Conservation (phyloP, 1,140 invertebrate species). For the Heterodera carotae region DNA sequence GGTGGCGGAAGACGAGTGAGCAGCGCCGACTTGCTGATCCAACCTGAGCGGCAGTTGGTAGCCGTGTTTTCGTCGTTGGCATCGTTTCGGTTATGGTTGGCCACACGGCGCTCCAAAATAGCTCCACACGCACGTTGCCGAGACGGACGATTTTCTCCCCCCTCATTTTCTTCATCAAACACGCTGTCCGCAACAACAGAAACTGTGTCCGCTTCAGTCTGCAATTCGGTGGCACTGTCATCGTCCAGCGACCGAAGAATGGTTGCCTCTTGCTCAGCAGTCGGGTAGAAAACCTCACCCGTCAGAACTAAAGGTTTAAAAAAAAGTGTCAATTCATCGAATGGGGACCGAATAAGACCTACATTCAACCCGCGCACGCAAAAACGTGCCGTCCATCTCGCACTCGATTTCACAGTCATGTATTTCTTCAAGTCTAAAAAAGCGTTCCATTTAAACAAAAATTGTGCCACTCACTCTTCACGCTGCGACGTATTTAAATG, state of each 20-base stretch:
- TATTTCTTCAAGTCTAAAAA: neutral
- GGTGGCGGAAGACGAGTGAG: neutral
- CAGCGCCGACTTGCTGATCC: neutral
- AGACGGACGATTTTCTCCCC: neutral
- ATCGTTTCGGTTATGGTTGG: too few species aligned
- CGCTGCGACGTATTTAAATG: neutral
- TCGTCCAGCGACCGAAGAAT: neutral
- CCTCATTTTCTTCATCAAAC: neutral
- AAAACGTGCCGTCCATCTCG: neutral
- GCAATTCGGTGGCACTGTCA: neutral
- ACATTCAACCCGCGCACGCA: conserved; percentile 2
- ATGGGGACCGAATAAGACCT: too few species aligned
- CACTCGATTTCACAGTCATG: neutral
- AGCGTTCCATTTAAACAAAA: neutral
- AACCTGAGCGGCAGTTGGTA: neutral
- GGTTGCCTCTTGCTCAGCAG: neutral
- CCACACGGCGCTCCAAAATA: too few species aligned
- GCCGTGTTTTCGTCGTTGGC: too few species aligned
- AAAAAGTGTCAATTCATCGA: neutral
- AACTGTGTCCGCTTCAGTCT: neutral
- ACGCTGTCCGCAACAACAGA: neutral
- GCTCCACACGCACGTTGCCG: neutral
- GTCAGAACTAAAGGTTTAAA: neutral
- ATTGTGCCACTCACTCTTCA: neutral
- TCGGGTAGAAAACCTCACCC: neutral